These are phyloP conservation scores for Pandemis cinnamomeana DNA, from an alignment of 2,888 invertebrate species.

Conservation along the genomic window DNA sequence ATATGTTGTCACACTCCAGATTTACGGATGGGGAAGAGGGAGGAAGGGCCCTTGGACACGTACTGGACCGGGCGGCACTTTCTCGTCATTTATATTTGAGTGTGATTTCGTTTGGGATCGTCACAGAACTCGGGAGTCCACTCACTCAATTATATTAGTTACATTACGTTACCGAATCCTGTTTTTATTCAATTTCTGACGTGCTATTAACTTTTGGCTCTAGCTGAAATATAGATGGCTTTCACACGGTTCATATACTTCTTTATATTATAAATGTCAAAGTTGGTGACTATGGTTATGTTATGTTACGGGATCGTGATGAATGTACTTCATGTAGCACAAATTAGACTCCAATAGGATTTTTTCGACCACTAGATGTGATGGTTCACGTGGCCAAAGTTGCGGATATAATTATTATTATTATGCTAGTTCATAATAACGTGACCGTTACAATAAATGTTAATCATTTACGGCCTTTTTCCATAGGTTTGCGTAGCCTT, in stretches of 20 bases:
- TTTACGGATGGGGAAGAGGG: constrained; percentile 64
- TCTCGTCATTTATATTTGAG: constrained; percentile 82
- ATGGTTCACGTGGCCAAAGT: too few species aligned
- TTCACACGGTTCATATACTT: neutral
- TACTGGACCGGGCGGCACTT: constrained; percentile 63
- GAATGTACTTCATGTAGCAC: too few species aligned
- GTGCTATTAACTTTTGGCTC: constrained; percentile 72
- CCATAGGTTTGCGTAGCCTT: too few species aligned
- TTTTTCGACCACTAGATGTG: too few species aligned
- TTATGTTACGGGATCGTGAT: too few species aligned
- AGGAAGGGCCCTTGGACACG: constrained; percentile 71
- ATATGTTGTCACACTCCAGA: constrained; percentile 73
- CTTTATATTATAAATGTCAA: too few species aligned
- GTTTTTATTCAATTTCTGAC: constrained; percentile 73
- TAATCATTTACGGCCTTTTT: too few species aligned
- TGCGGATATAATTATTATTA: too few species aligned
- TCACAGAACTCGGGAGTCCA: constrained; percentile 65
- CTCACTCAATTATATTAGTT: constrained; percentile 75
- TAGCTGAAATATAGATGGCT: neutral
- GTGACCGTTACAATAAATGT: too few species aligned
- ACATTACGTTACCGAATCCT: constrained; percentile 74
- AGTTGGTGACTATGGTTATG: too few species aligned
- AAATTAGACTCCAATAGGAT: too few species aligned
- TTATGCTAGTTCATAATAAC: too few species aligned
- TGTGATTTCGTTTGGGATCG: constrained; percentile 79